Percentiles rank a stretch among this genome's conserved stretches.
Conservation (phyloP, 2,113 vertebrate species). For the Mobula hypostoma region DNA sequence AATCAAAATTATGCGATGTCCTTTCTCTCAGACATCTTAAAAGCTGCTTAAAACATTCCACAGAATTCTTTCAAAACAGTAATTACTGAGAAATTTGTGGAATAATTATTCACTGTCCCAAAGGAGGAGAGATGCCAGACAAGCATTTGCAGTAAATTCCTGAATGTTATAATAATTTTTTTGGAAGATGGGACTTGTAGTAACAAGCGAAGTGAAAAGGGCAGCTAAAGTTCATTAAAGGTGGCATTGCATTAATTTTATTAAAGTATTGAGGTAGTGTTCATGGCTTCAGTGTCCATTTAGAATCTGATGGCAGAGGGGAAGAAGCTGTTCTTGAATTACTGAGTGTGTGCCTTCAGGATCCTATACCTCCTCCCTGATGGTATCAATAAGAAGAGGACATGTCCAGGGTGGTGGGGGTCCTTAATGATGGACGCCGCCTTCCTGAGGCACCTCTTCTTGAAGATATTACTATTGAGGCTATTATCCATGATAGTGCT, state of each 20-base stretch:
- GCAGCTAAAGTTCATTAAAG: conserved; percentile 17
- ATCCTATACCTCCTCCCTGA: too few species aligned
- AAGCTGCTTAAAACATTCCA: conserved; percentile 32
- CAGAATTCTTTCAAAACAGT: conserved; percentile 29
- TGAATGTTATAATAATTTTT: conserved; percentile 16
- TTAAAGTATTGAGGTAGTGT: background rate
- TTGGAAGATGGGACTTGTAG: background rate
- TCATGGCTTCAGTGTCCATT: too few species aligned
- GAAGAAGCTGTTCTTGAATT: too few species aligned
- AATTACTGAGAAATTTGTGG: conserved; percentile 31
- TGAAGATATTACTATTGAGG: too few species aligned
- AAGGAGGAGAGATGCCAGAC: conserved; percentile 19
- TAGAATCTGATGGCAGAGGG: too few species aligned
- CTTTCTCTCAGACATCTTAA: background rate
- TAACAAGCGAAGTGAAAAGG: conserved; percentile 14
- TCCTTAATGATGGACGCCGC: too few species aligned
- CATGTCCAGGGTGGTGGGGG: too few species aligned
- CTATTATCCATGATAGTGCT: too few species aligned
- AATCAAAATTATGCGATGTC: conserved; percentile 5
- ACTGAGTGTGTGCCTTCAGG: too few species aligned
- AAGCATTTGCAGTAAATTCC: conserved; percentile 31
- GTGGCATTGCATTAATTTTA: background rate
- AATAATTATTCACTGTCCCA: conserved; percentile 35
- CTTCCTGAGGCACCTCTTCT: too few species aligned
- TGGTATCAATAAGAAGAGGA: too few species aligned